phyloP scores from a whole-genome alignment of 2,113 vertebrate species.

The Tychaedon coryphoeus region DNA sequence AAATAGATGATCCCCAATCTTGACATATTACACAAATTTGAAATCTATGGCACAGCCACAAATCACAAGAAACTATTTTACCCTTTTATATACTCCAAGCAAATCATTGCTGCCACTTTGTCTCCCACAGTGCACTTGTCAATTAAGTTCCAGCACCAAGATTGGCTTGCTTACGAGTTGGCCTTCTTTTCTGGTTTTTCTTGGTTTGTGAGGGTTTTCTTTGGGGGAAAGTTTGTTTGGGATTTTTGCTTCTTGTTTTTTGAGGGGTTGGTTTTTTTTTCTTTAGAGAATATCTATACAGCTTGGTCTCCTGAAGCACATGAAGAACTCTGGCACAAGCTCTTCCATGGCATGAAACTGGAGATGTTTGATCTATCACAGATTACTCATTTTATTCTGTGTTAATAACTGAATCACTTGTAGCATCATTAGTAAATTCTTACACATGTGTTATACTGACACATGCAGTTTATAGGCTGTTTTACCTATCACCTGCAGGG shows the following conservation, averaged over 20 bases:
- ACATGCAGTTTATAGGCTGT: not conserved
- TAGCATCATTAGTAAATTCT: not conserved
- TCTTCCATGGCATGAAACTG: not conserved
- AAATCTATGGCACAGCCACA: not conserved
- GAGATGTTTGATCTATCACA: not conserved
- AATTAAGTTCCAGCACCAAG: not conserved
- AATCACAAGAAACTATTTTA: not conserved
- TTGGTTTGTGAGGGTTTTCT: not conserved
- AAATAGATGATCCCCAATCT: not conserved
- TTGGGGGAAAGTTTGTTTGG: too few species aligned
- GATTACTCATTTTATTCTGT: not conserved
- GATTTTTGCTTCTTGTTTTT: not conserved
- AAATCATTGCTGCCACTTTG: not conserved
- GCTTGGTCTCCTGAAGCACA: not conserved
- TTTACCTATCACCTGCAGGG: not conserved
- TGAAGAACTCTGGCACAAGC: not conserved
- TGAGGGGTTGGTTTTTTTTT: not conserved
- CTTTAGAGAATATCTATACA: not conserved
- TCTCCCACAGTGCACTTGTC: not conserved
- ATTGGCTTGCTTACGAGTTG: not conserved
- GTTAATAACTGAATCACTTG: not conserved
- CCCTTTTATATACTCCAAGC: not conserved
- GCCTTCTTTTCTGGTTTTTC: not conserved
- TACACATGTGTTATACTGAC: not conserved
- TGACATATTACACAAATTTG: not conserved